phyloP scores from a whole-genome alignment of 2,113 vertebrate species.

The Ceyx melanurus region DNA sequence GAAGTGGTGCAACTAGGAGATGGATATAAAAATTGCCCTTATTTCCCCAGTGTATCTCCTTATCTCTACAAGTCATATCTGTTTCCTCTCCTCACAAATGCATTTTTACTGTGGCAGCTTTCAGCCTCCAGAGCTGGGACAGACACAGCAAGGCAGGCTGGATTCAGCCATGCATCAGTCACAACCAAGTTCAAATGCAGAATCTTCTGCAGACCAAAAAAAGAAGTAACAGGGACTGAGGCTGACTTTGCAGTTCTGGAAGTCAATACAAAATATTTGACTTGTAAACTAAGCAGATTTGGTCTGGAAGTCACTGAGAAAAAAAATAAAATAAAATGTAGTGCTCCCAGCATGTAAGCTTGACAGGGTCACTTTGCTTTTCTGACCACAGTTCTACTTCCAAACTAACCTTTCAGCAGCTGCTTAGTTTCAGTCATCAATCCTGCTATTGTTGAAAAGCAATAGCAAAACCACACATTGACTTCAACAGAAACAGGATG shows the following conservation, averaged over 20 bases:
- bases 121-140: neutral
- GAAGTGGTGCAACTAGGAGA: neutral
- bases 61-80: neutral
- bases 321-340: neutral
- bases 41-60: neutral
- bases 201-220: neutral
- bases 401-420: conserved; percentile 44
- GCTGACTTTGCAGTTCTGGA: conserved; percentile 15
- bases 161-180: neutral
- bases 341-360: neutral
- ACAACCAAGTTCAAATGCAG: neutral
- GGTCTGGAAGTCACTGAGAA: neutral
- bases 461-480: neutral
- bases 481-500: neutral
- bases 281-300: conserved; percentile 19
- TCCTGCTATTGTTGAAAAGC: conserved; percentile 22
- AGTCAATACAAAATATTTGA: conserved; percentile 14
- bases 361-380: conserved; percentile 48
- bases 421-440: conserved; percentile 34
- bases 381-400: conserved; percentile 33
- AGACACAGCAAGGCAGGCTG: neutral
- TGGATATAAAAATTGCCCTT: neutral
- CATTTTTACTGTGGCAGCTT: neutral
- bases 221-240: neutral
- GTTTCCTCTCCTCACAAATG: neutral